phyloP scores from a whole-genome alignment of 1,140 invertebrate species.

The Cataglyphis hispanica region DNA sequence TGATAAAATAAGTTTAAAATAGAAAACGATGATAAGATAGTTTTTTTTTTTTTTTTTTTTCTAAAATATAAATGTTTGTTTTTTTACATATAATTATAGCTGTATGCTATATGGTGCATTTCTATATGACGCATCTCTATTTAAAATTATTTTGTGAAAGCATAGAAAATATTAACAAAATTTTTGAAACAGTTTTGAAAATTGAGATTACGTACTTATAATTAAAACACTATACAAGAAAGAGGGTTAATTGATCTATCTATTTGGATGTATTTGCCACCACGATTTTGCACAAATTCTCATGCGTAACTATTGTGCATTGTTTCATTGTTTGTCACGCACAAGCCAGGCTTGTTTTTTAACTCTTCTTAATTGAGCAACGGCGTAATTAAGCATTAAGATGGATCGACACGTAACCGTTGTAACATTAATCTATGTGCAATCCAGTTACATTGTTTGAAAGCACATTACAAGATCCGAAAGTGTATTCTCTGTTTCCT shows the following conservation, averaged over 20 bases:
- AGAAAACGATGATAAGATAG: not conserved
- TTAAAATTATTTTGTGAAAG: not conserved
- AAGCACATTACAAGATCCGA: conserved; percentile 11
- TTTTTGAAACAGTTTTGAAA: not conserved
- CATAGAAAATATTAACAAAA: not conserved
- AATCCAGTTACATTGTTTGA: conserved; percentile 12
- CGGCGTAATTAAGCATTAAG: conserved; percentile 34
- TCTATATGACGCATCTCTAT: not conserved
- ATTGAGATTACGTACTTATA: not conserved
- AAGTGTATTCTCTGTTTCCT: conserved; percentile 26
- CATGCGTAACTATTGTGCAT: conserved; percentile 20
- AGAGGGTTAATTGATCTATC: no score
- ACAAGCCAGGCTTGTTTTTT: not conserved
- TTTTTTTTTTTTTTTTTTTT: not conserved
- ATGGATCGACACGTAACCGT: conserved; percentile 16
- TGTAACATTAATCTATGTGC: conserved; percentile 17
- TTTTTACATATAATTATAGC: not conserved
- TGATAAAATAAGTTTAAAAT: conserved; percentile 15
- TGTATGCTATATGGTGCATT: no score
- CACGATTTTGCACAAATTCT: conserved; percentile 24
- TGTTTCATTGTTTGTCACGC: conserved; percentile 38
- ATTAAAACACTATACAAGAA: not conserved
- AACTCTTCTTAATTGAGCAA: conserved; percentile 31
- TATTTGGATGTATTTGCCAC: conserved; percentile 15
- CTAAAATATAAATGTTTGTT: not conserved